A percentile compares a stretch with the other conserved stretches of the same genome.
Conservation (phyloP, 2,113 vertebrate genomes). For the Salvelinus namaycush region DNA sequence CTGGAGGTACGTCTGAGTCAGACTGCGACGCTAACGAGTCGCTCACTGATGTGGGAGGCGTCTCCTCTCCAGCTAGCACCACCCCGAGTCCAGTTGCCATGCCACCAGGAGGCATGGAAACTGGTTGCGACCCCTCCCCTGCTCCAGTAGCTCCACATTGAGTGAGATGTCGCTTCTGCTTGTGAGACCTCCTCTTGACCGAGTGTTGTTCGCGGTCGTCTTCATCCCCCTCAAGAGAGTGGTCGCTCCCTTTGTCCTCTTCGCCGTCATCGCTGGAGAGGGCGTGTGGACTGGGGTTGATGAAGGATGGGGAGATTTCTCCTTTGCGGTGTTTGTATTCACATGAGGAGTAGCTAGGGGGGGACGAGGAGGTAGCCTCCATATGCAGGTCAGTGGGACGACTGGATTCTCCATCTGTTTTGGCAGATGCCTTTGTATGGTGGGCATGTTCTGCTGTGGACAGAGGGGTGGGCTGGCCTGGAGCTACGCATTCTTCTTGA, state of each 20-base stretch:
- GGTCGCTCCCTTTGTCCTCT: constrained; percentile 61
- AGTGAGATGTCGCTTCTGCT: constrained; percentile 81
- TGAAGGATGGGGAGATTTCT: constrained; percentile 92
- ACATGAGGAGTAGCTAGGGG: constrained; percentile 68
- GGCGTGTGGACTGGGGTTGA: constrained; percentile 86
- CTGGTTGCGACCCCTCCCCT: constrained; percentile 50
- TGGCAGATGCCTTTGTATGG: constrained; percentile 50
- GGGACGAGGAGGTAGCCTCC: constrained; percentile 57
- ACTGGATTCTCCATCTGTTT: constrained; percentile 58
- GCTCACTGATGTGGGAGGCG: constrained; percentile 90
- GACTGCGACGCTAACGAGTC: constrained; percentile 93
- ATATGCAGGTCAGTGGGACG: constrained; percentile 74
- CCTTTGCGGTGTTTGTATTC: constrained; percentile 82
- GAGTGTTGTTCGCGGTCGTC: constrained; percentile 72
- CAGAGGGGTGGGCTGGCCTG: constrained; percentile 67
- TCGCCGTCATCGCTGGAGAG: constrained; percentile 84
- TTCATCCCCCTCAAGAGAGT: constrained; percentile 63
- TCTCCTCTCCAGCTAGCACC: constrained; percentile 83
- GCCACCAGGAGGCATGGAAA: constrained; percentile 32
- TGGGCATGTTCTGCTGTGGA: constrained; percentile 69
- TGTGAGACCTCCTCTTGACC: constrained; percentile 77
- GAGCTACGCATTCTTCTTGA: constrained; percentile 52
- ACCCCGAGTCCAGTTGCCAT: constrained; percentile 58
- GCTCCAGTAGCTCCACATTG: constrained; percentile 59
- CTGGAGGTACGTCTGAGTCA: constrained; percentile 94